Percentiles rank a stretch among this genome's conserved stretches.
Evolutionary conservation across 2,113 vertebrate genomes (phyloP).

Genomic region (Ochotona princeps): DNA sequence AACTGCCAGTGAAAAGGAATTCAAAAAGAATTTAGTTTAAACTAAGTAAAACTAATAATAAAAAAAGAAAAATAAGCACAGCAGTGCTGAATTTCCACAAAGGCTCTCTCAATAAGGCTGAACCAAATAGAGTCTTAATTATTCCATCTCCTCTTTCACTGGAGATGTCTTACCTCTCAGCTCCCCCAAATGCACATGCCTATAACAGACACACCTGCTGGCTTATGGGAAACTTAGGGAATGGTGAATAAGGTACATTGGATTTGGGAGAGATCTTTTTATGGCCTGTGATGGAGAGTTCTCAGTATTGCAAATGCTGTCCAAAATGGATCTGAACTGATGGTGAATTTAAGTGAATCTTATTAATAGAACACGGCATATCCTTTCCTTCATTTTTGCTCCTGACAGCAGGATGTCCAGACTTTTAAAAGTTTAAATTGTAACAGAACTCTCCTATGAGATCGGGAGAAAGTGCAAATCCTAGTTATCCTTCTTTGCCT

Average conservation of each 20-base stretch:
- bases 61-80: constrained; percentile 73
- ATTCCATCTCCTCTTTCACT: constrained; percentile 78
- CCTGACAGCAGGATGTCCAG: constrained; percentile 25
- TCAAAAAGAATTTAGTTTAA: constrained; percentile 89
- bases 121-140: constrained; percentile 81
- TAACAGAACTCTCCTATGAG: constrained; percentile 42
- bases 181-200: constrained; percentile 74
- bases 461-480: constrained; percentile 41
- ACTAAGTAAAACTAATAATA: constrained; percentile 24
- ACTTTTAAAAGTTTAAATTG: constrained; percentile 1
- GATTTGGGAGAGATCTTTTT: constrained; percentile 60
- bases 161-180: constrained; percentile 79
- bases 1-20: constrained; percentile 90
- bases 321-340: constrained; percentile 75
- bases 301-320: constrained; percentile 64
- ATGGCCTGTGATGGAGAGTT: constrained; percentile 76
- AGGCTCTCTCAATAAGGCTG: constrained; percentile 84
- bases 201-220: constrained; percentile 66
- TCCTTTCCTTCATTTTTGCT: constrained; percentile 4
- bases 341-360: constrained; percentile 76
- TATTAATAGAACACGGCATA: background rate
- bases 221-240: constrained; percentile 55
- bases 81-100: constrained; percentile 82
- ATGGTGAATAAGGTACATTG: constrained; percentile 69
- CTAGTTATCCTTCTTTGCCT: constrained; percentile 71